phyloP scores from a whole-genome alignment of 2,888 invertebrate genomes.

The Petrolisthes manimaculis region DNA sequence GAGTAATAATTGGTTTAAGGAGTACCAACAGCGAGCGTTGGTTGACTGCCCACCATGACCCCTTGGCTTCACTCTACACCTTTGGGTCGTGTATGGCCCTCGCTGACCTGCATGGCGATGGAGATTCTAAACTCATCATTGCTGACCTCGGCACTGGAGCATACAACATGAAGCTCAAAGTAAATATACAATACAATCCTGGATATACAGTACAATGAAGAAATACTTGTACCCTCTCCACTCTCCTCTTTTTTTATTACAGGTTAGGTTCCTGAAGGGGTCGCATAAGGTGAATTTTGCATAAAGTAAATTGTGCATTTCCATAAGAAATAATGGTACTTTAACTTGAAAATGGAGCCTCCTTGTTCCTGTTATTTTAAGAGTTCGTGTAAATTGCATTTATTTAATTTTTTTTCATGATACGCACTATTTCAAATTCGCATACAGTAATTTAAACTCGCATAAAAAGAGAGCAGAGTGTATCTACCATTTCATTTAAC shows the following conservation, averaged over 20 bases:
- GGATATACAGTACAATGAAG: not conserved
- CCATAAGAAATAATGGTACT: too few relatives aligned
- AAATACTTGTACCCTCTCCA: not conserved
- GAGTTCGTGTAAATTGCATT: too few relatives aligned
- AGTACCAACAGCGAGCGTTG: constrained; percentile 70
- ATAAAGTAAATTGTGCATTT: too few relatives aligned
- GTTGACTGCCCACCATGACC: constrained; percentile 81
- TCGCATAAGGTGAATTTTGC: too few relatives aligned
- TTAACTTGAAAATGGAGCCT: too few relatives aligned
- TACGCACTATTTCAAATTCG: too few relatives aligned
- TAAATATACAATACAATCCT: constrained; percentile 66
- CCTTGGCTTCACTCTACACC: constrained; percentile 77
- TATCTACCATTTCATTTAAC: not conserved
- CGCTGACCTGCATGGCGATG: constrained; percentile 80
- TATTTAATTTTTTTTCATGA: too few relatives aligned
- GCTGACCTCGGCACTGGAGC: constrained; percentile 77
- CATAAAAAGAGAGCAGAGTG: too few relatives aligned
- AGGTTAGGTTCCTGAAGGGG: not conserved
- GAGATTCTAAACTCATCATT: constrained; percentile 78
- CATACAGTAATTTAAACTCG: too few relatives aligned
- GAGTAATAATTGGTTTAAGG: too few relatives aligned
- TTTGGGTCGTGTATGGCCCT: constrained; percentile 79
- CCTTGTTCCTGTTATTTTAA: too few relatives aligned
- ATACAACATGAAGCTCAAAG: constrained; percentile 73
- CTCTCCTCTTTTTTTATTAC: too few relatives aligned